Base-by-base conservation (phyloP, 2,797 vertebrate species). In the Amazonetta brasiliensis region DNA sequence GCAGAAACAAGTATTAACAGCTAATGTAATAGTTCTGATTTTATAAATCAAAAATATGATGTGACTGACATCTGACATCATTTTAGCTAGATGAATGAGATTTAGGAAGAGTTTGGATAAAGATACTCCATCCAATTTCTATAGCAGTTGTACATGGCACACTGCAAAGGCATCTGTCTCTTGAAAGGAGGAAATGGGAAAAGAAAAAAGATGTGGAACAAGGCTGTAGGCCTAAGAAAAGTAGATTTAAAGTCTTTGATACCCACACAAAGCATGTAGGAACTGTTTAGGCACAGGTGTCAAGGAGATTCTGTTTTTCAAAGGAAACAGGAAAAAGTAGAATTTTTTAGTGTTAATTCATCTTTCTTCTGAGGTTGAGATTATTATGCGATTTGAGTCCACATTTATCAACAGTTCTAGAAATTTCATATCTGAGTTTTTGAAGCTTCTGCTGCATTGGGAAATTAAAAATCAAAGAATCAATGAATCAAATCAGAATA, bases 1-100 rank as follows among this genome's bases (percentile, higher is more conserved):
- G 19, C 9, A 52, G 26, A n/a, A 52, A 54, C 26, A 35, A 63
- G 16, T 19, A 39, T 9, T 73, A 59, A 20, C 21, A 64, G 15
- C 33, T 60, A 55, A 4, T 1, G 4, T 25, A 28, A 26, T 0
- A 0, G 1, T 64, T 73, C 31, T 56, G 26, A 64, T 37, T 80
- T 71, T 25, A 5, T 20, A 28, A 35, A 31, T 50, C 48, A 16
- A 55, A 79, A 84, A 33, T 39, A 23, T 7, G 7, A 7, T 3
- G 0, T 43, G 14, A 11, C n/a, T 77, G 44, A n/a, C 3, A 20
- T 28, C 35, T 75, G 44, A 25, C 22, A 56, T 74, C 6, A 31
- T 54, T 85, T 77, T 69, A 80, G 25, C 56, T 74, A 31, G 69
- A 26, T 12, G 39, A 71, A 74, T 5, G 44, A 72, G 16, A 44